A percentile compares a stretch with the other conserved stretches of the same genome.
These are phyloP conservation scores for Hylaeus volcanicus DNA, from an alignment of 1,140 invertebrate genomes.

Conservation along the genomic window DNA sequence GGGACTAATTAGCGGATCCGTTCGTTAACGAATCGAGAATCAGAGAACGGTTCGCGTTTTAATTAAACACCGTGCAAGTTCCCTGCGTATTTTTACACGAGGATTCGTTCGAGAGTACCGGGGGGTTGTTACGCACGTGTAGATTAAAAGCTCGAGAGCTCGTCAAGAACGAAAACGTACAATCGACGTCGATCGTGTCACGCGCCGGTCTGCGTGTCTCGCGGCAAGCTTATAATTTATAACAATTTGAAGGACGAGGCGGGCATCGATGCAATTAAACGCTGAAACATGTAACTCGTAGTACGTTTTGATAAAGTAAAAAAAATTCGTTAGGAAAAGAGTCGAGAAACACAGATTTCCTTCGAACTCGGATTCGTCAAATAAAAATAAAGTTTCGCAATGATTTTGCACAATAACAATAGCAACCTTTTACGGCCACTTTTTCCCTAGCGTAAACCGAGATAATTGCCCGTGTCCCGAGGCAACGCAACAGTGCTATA, in stretches of 20 bases:
- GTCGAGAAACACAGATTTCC: too few species aligned
- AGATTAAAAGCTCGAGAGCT: conserved; percentile 34
- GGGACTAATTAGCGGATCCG: not conserved
- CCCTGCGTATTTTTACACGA: conserved; percentile 31
- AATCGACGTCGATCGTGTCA: conserved; percentile 27
- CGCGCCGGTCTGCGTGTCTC: conserved; percentile 39
- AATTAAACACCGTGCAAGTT: conserved; percentile 13
- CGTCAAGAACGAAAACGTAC: conserved; percentile 16
- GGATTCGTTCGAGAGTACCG: conserved; percentile 23
- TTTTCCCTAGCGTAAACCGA: conserved; percentile 22
- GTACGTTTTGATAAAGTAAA: too few species aligned
- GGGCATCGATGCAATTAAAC: not conserved
- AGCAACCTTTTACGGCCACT: conserved; percentile 18
- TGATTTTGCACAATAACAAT: conserved; percentile 12
- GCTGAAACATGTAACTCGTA: not conserved
- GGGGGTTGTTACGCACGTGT: conserved; percentile 18
- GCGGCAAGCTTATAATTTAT: conserved; percentile 61
- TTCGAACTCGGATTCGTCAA: not conserved
- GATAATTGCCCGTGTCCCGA: conserved; percentile 40
- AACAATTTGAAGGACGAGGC: conserved; percentile 61
- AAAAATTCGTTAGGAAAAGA: too few species aligned
- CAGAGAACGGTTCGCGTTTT: conserved; percentile 21
- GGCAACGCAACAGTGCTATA: not conserved
- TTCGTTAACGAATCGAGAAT: not conserved
- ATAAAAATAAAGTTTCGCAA: not conserved